phyloP scores from a whole-genome alignment of 2,113 vertebrate species.

The Cyphomyrus plagiostoma region DNA sequence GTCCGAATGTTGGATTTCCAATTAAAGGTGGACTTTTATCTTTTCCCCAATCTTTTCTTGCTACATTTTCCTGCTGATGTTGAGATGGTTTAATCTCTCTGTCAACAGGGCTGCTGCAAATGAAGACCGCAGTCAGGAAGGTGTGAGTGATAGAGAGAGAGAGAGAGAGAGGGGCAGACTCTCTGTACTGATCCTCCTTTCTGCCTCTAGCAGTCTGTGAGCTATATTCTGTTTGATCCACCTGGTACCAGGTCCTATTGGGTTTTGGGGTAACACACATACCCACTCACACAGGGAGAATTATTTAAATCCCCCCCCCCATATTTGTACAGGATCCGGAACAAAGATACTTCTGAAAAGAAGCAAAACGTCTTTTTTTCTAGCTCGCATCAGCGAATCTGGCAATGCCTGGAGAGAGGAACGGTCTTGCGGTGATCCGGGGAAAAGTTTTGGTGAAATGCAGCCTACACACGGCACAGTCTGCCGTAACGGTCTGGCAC shows the following conservation, averaged over 20 bases:
- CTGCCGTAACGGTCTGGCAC: not conserved
- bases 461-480: slow-evolving; percentile 10
- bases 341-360: slow-evolving; percentile 63
- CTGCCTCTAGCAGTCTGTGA: not conserved
- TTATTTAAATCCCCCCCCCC: slow-evolving; percentile 57
- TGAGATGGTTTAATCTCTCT: slow-evolving; percentile 9
- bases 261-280: slow-evolving; percentile 35
- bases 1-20: too few relatives aligned
- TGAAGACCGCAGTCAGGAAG: not conserved
- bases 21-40: not conserved
- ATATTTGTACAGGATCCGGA: slow-evolving; percentile 67
- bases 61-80: not conserved
- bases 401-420: slow-evolving; percentile 54
- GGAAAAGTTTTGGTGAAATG: slow-evolving; percentile 39
- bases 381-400: slow-evolving; percentile 63
- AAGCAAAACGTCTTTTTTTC: slow-evolving; percentile 57
- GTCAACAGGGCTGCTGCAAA: not conserved
- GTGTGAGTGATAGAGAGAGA: not conserved
- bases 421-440: slow-evolving; percentile 31
- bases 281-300: slow-evolving; percentile 36
- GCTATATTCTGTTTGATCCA: not conserved
- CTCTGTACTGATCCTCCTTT: not conserved
- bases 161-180: not conserved
- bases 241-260: not conserved
- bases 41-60: not conserved